Evolutionary conservation across 2,113 vertebrate genomes (phyloP), one percentile per base, ranked within the genome.

Genomic region (Colossoma macropomum): DNA sequence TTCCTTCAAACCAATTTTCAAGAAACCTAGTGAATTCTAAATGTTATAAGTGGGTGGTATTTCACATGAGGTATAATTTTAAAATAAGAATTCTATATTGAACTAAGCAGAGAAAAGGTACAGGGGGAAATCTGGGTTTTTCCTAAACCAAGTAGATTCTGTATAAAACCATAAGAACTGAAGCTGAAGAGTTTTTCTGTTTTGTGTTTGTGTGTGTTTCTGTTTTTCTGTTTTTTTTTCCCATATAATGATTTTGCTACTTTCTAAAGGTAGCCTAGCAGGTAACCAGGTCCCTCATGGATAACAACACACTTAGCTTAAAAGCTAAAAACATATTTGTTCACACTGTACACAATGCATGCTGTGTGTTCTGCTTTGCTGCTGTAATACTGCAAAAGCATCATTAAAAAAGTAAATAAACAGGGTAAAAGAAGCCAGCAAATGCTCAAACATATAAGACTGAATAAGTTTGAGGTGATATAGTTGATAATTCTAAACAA

Each of bases 1-100:
- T 83, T 70, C 66, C 19, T 69, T 70, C 4, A 59, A 68, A 82
- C 80, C 59, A 54, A 70, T 76, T 56, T 68, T 25, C 38, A 77
- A 68, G 65, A 69, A 70, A 34, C 66, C 34, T 16, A 38, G 38
- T 80, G 66, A 79, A 79, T 54, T 17, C 34, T 45, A 79, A 79
- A 56, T 70, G 66, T 5, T 59, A 19, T 27, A 27, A 21, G 77
- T 79, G 32, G 77, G 66, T 80, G 30, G 68, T 59, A 4, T 17
- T 70, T 66, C 32, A 79, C 50, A 56, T 30, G 62, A 68, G 66
- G 7, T 54, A 69, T 21, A 7, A 50, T 69, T 68, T 68, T 34
- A 69, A n/a, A 79, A 78, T 69, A 68, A 54, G 27, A 15, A 10
- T 70, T 70, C 12, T 38, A 25, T 19, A 23, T n/a, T 23, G 21